Percentiles rank a stretch among this genome's conserved stretches.
phyloP scores from a whole-genome alignment of 2,113 vertebrate species.

The Anser cygnoides region DNA sequence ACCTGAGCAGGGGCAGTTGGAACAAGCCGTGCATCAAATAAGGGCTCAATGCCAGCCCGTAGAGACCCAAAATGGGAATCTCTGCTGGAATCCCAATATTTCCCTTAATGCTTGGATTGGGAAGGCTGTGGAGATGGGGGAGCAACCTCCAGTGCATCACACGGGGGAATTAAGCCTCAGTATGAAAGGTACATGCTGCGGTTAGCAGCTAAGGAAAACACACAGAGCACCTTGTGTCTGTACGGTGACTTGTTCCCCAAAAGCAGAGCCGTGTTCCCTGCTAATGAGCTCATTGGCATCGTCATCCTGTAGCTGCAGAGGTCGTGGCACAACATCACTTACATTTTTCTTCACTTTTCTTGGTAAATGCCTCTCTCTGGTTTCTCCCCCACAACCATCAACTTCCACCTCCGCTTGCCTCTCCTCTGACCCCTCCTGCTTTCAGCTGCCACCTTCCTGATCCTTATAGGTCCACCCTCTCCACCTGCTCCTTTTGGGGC shows the following conservation, averaged over 20 bases:
- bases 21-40: neutral
- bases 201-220: constrained; percentile 30
- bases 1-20: neutral
- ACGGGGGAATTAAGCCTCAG: neutral
- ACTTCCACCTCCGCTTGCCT: neutral
- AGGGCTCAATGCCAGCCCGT: neutral
- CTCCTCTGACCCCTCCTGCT: neutral
- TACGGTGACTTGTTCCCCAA: neutral
- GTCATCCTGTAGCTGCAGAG: constrained; percentile 17
- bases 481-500: neutral
- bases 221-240: neutral
- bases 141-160: neutral
- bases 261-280: constrained; percentile 13
- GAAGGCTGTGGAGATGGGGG: neutral
- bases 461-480: neutral
- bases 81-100: neutral
- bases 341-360: constrained; percentile 10
- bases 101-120: neutral
- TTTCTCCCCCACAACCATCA: neutral
- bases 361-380: neutral
- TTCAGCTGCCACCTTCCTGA: neutral
- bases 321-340: constrained; percentile 7
- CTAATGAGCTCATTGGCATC: constrained; percentile 37
- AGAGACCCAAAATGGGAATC: neutral
- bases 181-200: neutral